Base-by-base conservation (phyloP, 2,797 vertebrate species). In the Brachyrhaphis roseni region DNA sequence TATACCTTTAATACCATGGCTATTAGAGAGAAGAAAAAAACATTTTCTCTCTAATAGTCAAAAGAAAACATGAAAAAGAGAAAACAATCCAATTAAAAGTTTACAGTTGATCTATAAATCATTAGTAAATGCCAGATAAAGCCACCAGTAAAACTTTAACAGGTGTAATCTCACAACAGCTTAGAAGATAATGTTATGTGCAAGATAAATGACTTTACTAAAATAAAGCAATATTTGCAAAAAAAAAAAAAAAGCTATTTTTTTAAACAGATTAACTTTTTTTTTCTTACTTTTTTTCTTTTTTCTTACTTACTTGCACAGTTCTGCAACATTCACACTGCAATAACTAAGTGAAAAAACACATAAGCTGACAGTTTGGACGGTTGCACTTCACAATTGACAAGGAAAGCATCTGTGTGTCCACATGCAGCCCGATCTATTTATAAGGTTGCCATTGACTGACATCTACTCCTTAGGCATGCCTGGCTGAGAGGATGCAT, bases 381-480 rank as follows among this genome's bases (percentile, higher is more conserved):
- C 87, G 82, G 82, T 86, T 85, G 81, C 84, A 55, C 86, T 78
- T 81, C 81, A 81, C 83, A 88, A 79, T 78, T 92, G 90, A 90
- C 86, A 85, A 76, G 72, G 55, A 91, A 86, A 80, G 71, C 82
- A 80, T 89, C 87, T 87, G 80, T 91, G 86, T 90, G 88, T 90
- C 87, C 85, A 72, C 84, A 91, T 87, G 75, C 77, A 85, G 76
- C 86, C 79, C 85, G 78, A 26, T 89, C 93, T 94, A 90, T 93
- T 92, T 91, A 86, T 91, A 91, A 91, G 88, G 77, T 84, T 80
- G 86, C 90, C 92, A 89, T 77, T 92, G 91, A 91, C 90, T 93
- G 91, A 91, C 90, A 90, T 88, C 88, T 81, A 73, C 88, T 94
- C 89, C 89, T 92, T 83, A 79, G 92, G 91, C 92, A 26, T 81